phyloP scores from a whole-genome alignment of 2,888 invertebrate genomes.

The Agelastica alni region DNA sequence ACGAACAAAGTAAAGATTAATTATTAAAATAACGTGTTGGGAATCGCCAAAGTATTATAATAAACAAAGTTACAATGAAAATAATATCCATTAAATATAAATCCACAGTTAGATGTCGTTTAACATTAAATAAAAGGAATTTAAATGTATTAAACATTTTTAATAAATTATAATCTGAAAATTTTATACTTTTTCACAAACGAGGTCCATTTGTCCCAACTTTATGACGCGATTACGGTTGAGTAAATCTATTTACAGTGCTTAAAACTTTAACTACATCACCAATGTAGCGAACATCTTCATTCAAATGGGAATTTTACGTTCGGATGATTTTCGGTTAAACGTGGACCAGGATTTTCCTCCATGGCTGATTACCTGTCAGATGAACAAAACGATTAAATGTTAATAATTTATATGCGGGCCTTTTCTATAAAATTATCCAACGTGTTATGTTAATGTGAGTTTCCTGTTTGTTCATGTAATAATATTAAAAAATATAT shows the following conservation, averaged over 20 bases:
- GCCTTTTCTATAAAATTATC: neutral
- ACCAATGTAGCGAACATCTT: slow-evolving; percentile 4
- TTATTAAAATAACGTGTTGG: too few species aligned
- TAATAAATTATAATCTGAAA: too few species aligned
- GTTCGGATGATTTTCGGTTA: neutral
- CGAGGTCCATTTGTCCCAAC: neutral
- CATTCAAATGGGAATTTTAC: neutral
- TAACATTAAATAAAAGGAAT: too few species aligned
- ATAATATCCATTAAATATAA: too few species aligned
- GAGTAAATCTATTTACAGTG: neutral
- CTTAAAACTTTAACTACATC: neutral
- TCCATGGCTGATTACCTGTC: slow-evolving; percentile 1
- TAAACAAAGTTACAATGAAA: too few species aligned
- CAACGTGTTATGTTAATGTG: neutral
- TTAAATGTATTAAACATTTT: too few species aligned
- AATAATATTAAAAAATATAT: too few species aligned
- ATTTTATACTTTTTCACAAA: too few species aligned
- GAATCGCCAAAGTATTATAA: too few species aligned
- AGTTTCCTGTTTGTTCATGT: too few species aligned
- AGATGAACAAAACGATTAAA: slow-evolving; percentile 2
- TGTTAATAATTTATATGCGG: slow-evolving; percentile 1
- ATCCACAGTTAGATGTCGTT: too few species aligned
- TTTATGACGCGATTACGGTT: neutral
- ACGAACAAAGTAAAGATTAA: too few species aligned
- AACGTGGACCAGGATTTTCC: neutral